phyloP scores from a whole-genome alignment of 1,140 invertebrate species.

The Drosophila biarmipes region DNA sequence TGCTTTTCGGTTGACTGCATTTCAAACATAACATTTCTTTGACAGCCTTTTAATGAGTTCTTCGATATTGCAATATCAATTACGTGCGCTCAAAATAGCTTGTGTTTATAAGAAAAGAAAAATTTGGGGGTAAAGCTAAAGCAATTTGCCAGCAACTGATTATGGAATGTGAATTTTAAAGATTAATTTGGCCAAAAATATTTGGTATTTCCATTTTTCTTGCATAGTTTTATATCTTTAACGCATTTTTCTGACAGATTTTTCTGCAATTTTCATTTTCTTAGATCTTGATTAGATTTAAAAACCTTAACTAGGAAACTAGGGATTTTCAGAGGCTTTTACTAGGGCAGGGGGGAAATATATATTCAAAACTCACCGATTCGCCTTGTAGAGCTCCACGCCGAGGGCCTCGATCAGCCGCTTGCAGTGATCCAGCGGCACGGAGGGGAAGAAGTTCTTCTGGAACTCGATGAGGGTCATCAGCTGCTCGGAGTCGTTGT shows the following conservation, averaged over 20 bases:
- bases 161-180: no score
- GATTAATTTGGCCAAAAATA: no score
- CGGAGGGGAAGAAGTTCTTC: slow-evolving; percentile 91
- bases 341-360: no score
- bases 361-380: slow-evolving; percentile 87
- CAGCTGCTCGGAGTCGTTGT: slow-evolving; percentile 91
- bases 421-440: slow-evolving; percentile 89
- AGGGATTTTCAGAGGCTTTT: no score
- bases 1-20: neutral
- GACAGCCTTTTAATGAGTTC: neutral
- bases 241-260: no score
- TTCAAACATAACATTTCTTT: neutral
- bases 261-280: no score
- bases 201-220: no score
- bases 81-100: neutral
- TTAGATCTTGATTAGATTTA: no score
- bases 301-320: no score
- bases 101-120: neutral
- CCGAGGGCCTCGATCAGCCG: slow-evolving; percentile 91
- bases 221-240: no score
- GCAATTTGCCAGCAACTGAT: neutral
- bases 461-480: slow-evolving; percentile 93
- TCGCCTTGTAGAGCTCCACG: slow-evolving; percentile 91
- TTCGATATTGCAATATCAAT: neutral
- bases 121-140: neutral